Conservation (phyloP, 2,888 invertebrate genomes). For the Fragum whitleyi region DNA sequence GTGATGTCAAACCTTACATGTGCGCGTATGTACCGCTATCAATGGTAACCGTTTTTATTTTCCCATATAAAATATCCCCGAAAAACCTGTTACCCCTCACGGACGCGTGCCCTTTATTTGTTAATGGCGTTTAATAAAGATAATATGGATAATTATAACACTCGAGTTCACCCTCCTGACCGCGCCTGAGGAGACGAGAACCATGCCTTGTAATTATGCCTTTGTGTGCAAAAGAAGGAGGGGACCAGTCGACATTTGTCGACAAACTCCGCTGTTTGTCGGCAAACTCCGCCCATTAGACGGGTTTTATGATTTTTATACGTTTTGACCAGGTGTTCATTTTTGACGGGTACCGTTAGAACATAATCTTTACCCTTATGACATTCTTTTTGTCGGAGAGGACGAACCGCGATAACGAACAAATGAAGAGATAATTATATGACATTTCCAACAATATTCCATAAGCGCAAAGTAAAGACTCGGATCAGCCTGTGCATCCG, state of each 20-base stretch:
- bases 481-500: too few species aligned
- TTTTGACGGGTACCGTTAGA: conserved; percentile 4
- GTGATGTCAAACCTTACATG: conserved; percentile 33
- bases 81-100: conserved; percentile 62
- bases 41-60: conserved; percentile 21
- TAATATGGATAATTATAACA: conserved; percentile 64
- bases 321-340: conserved; percentile 38
- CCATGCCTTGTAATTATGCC: conserved; percentile 36
- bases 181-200: conserved; percentile 46
- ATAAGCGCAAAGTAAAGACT: too few species aligned
- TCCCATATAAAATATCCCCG: conserved; percentile 31
- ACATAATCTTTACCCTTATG: background rate
- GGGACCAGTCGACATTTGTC: conserved; percentile 28
- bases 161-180: conserved; percentile 55
- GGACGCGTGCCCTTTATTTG: conserved; percentile 65
- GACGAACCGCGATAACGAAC: too few species aligned
- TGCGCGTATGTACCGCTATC: conserved; percentile 25
- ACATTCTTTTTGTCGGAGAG: too few species aligned
- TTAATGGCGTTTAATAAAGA: conserved; percentile 54
- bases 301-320: conserved; percentile 20
- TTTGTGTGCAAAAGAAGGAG: conserved; percentile 23
- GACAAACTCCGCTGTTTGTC: background rate
- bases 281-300: conserved; percentile 31
- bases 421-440: too few species aligned
- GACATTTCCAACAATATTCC: too few species aligned